Percentiles rank a stretch among this genome's conserved stretches.
phyloP scores from a whole-genome alignment of 2,797 vertebrate species.

The Bradypus variegatus region DNA sequence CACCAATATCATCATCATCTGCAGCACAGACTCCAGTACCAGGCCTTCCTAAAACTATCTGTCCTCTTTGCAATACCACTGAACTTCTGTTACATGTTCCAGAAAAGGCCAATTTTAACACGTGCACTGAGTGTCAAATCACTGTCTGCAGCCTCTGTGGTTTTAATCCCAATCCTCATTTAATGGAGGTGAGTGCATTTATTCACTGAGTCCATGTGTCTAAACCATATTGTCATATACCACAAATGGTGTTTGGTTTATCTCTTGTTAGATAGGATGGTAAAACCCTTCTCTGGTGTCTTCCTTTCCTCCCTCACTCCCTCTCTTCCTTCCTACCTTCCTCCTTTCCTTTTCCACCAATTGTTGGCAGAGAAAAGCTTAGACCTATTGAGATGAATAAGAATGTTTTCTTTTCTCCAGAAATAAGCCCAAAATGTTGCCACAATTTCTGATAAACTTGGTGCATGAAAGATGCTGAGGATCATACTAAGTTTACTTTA shows the following conservation, averaged over 20 bases:
- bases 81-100: slow-evolving; percentile 84
- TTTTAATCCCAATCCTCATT: slow-evolving; percentile 89
- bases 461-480: background rate
- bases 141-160: slow-evolving; percentile 95
- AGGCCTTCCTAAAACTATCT: slow-evolving; percentile 76
- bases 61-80: slow-evolving; percentile 91
- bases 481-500: background rate
- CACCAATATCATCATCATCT: slow-evolving; percentile 46
- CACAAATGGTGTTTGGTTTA: background rate
- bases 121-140: slow-evolving; percentile 90
- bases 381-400: background rate
- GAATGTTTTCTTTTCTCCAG: background rate
- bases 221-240: background rate
- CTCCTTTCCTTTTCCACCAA: background rate
- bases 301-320: background rate
- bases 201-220: background rate
- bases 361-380: background rate
- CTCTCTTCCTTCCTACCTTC: background rate
- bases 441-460: background rate
- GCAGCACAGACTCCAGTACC: slow-evolving; percentile 43
- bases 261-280: background rate
- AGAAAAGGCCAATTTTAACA: slow-evolving; percentile 88
- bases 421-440: background rate
- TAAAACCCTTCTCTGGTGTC: background rate
- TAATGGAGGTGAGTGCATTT: slow-evolving; percentile 83